Evolutionary conservation across 1,140 invertebrate species (phyloP), one percentile per base, ranked within the genome.

Genomic region (Lutraria rhynchaena): DNA sequence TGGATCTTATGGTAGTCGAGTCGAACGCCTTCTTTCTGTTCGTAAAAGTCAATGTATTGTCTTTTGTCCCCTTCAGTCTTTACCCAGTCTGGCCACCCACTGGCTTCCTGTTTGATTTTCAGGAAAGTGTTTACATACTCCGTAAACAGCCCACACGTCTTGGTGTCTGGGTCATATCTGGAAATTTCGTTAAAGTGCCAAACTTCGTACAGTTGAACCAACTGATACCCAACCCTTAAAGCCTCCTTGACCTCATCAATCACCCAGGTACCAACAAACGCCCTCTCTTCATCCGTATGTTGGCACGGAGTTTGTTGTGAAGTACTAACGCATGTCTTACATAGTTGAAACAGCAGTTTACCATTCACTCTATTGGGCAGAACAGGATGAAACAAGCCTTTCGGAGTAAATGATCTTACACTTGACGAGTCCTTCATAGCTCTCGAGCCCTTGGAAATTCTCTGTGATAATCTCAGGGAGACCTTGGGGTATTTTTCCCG

Each of bases 391-490:
- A 67, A 82, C 1, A 82, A 51, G 1, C 53, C 17, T 35, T 33
- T 27, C 3, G 69, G 70, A 0, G 69, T 67, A 0, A 61, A 41
- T 15, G 74, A 22, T 35, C 41, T 75, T 82, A 15, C 75, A 55
- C 24, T 82, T 82, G 7, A 69, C 63, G 1, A 81, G 35, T 15
- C 78, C 78, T 22, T 75, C 74, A 65, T 81, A 65, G 4, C 41
- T 11, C 3, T 49, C 24, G 83, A 86, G 27, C 19, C 44, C 41
- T 46, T 46, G 24, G 61, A 87, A 88, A 53, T 89, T 65, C 46
- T 87, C 86, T 5, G 89, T 83, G 7, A 89, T 86, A 29, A 92
- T 82, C 49, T 76, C 78, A 11, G 92, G 92, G 73, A 92, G 90
- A n/a, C 87, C 88, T 11, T 92, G 27, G 9, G 91, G 91, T 76